A percentile compares a stretch with the other conserved stretches of the same genome.
These are phyloP conservation scores for Ctenodactylus gundi DNA, from an alignment of 2,113 vertebrate genomes.

Conservation along the genomic window DNA sequence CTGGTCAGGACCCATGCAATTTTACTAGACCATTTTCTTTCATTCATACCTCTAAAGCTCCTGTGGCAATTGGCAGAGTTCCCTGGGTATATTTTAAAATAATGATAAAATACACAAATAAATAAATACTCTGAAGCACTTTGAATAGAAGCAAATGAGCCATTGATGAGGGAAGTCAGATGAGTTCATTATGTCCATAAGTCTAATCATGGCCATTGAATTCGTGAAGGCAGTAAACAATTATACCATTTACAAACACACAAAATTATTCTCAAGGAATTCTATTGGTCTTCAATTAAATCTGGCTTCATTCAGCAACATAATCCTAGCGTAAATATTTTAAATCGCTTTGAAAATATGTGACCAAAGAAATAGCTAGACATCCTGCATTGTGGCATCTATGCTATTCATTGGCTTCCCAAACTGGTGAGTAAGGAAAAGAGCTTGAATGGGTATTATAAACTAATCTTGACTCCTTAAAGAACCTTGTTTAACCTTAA, in stretches of 20 bases:
- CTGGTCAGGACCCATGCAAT: not conserved
- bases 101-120: slow-evolving; percentile 50
- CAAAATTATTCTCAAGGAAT: slow-evolving; percentile 38
- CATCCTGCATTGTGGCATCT: not conserved
- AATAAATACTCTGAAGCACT: slow-evolving; percentile 48
- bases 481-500: slow-evolving; percentile 1
- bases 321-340: slow-evolving; percentile 38
- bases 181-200: not conserved
- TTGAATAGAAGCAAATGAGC: slow-evolving; percentile 47
- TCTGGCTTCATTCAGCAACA: slow-evolving; percentile 1
- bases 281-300: slow-evolving; percentile 18
- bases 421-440: not conserved
- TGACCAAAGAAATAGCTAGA: not conserved
- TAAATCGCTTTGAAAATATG: not conserved
- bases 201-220: slow-evolving; percentile 14
- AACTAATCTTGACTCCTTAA: not conserved
- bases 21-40: slow-evolving; percentile 34
- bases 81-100: not conserved
- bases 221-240: not conserved
- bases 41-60: not conserved
- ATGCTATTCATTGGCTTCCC: not conserved
- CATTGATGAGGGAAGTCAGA: not conserved
- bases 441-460: not conserved
- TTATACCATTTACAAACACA: slow-evolving; percentile 59
- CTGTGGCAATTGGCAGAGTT: slow-evolving; percentile 13